Evolutionary conservation across 2,797 vertebrate species (phyloP), one percentile per base, ranked within the genome.

Genomic region (Liparis tanakae): DNA sequence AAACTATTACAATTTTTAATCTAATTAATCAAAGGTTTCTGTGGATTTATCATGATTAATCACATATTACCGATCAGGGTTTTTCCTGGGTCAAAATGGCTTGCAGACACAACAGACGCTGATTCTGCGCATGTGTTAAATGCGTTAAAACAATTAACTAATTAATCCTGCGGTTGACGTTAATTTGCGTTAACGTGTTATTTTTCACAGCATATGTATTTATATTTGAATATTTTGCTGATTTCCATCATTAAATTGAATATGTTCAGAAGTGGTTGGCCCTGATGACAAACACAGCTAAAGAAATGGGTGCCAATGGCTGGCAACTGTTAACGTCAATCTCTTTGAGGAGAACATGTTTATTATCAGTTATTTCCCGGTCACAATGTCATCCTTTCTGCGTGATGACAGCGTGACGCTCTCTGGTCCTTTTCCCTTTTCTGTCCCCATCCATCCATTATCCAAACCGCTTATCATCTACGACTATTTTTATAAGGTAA

Each of bases 391-490:
- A 43, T 36, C 70, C 3, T 48, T 63, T 50, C 25, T 20, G 39
- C 0, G 3, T 39, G 34, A 18, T 53, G n/a, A 3, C 25, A 30
- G 25, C 25, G 25, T 30, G 25, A 30, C 25, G 4, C 25, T 8
- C 43, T 43, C 22, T 53, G 41, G 25, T 30, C 65, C n/a, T 6
- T 7, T 20, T 70, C 20, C 14, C 39, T 25, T 64, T 50, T n/a
- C 13, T 8, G 22, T 2, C 44, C 22, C 25, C n/a, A 18, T 67
- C 64, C 37, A 67, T 60, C 48, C 25, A 30, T 30, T 30, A 30
- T 30, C 20, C n/a, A 0, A 72, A 77, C 25, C 76, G 76, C 74
- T 74, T 75, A 36, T 63, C 37, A 54, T 37, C 4, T 18, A 51
- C 63, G 76, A 70, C 20, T 22, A 6, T 54, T 77, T 74, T 44